Percentiles rank a stretch among this genome's conserved stretches.
phyloP scores from a whole-genome alignment of 2,888 invertebrate genomes.

The Sphinx pinastri region DNA sequence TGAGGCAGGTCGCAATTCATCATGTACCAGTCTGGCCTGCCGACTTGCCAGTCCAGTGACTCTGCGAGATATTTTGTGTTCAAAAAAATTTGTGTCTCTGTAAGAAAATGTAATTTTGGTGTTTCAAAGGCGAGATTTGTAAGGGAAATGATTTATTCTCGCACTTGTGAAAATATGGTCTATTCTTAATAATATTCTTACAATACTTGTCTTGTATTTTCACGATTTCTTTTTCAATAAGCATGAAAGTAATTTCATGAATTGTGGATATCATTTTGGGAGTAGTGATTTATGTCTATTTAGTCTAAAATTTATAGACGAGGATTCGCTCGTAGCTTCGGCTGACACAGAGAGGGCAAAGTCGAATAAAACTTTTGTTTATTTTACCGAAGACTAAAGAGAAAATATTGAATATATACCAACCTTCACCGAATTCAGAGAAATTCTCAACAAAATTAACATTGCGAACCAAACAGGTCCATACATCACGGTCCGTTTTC shows the following conservation, averaged over 20 bases:
- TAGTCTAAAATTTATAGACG: too few species aligned
- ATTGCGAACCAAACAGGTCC: not conserved
- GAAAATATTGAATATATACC: not conserved
- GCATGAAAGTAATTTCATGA: too few species aligned
- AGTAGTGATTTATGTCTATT: too few species aligned
- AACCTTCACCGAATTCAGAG: constrained; percentile 1
- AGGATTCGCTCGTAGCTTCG: too few species aligned
- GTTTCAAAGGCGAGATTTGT: constrained; percentile 1
- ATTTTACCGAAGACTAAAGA: not conserved
- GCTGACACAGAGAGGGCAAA: too few species aligned
- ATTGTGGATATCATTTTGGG: too few species aligned
- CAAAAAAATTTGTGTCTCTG: not conserved
- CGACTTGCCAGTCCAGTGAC: not conserved
- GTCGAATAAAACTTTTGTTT: not conserved
- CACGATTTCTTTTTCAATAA: not conserved
- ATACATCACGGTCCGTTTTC: not conserved
- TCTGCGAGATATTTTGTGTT: not conserved
- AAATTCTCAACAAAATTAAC: not conserved
- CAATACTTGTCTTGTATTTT: not conserved
- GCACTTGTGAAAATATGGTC: not conserved
- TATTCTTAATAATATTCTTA: constrained; percentile 4
- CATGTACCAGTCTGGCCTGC: not conserved
- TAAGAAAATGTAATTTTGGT: constrained; percentile 5
- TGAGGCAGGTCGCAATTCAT: not conserved
- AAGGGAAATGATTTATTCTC: constrained; percentile 6